Base-by-base conservation (phyloP, 1,140 invertebrate species). In the Varroa destructor region DNA sequence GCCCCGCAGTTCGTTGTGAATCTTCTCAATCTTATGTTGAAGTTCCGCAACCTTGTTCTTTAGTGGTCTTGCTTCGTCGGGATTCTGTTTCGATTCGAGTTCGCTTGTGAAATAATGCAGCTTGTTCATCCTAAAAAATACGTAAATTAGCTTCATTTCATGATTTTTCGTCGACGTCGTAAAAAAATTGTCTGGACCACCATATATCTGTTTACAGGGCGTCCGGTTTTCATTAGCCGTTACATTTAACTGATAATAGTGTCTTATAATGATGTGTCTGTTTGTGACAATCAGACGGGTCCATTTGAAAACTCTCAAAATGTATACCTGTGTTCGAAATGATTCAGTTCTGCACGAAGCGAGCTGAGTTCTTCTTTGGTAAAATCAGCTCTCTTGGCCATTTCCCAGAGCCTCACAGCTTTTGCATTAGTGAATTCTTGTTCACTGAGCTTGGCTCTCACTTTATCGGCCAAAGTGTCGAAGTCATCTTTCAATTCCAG, bases 271-370 rank as follows among this genome's bases (percentile, higher is more conserved):
- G 46, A 8, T 51, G 8, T 51, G 3, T 3, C 8, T 51, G 46
- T 51, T 51, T 3, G 46, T 51, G 8, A 8, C 46, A 8, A 3
- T 51, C 4, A 51, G 46, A 3, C 46, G 46, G 8, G 8, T 51
- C 8, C 46, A 51, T 51, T 51, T 8, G 46, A 51, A 8, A 51
- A 8, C 8, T 5, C 46, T 51, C 46, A 51, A 8, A 51, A 37
- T 40, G 12, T 12, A 58, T 67, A 67, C 61, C 61, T 67, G 61
- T 67, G 61, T 37, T 67, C 61, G 37, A 67, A 67, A 40, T 67
- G 61, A 8, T 67, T 12, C 12, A 67, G 1, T 67, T 67, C 61
- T 2, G 1, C 37, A 14, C 61, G 14, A 46, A 67, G 61, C 10
- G 61, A 67, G 10, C 4, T 3, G 2, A 67, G 12, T 36, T 67